Conservation (phyloP, 92 coral and sea anemone genomes). For the Parazoanthus swiftii region DNA sequence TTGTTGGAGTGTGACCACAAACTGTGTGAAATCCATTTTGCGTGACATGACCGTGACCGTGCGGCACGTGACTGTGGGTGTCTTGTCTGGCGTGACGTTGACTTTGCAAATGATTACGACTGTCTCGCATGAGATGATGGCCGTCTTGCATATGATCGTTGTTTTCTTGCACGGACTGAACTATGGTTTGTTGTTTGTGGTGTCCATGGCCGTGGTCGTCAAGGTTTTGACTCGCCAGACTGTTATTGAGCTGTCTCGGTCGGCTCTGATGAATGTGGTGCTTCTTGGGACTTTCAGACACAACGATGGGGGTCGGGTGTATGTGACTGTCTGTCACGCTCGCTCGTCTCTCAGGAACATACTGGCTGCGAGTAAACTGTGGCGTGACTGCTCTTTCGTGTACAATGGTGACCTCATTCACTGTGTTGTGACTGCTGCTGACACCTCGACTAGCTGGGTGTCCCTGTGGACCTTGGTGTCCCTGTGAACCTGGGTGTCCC, state of each 20-base stretch:
- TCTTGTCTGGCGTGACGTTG: conserved; percentile 7
- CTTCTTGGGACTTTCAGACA: conserved; percentile 27
- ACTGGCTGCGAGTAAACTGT: neutral
- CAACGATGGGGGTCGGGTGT: neutral
- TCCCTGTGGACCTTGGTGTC: conserved; percentile 36
- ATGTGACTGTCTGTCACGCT: conserved; percentile 28
- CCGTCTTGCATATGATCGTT: conserved; percentile 12
- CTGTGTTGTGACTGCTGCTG: conserved; percentile 44
- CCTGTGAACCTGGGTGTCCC: conserved; percentile 41
- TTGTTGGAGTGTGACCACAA: conserved; percentile 1
- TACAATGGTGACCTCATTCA: conserved; percentile 19
- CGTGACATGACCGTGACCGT: conserved; percentile 3
- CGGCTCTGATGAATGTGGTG: neutral
- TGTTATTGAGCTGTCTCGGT: conserved; percentile 1
- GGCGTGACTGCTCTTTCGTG: conserved; percentile 39
- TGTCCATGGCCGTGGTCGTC: conserved; percentile 1
- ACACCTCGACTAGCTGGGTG: conserved; percentile 22
- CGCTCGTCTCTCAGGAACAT: conserved; percentile 16
- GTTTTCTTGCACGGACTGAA: conserved; percentile 19
- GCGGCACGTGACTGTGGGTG: conserved; percentile 21
- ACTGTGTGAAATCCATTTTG: conserved; percentile 13
- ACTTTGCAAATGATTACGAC: neutral
- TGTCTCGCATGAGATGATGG: conserved; percentile 7
- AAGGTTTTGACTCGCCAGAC: neutral
- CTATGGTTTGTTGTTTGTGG: neutral